phyloP scores from a whole-genome alignment of 2,888 invertebrate genomes.

The Drosophila sordidapex region DNA sequence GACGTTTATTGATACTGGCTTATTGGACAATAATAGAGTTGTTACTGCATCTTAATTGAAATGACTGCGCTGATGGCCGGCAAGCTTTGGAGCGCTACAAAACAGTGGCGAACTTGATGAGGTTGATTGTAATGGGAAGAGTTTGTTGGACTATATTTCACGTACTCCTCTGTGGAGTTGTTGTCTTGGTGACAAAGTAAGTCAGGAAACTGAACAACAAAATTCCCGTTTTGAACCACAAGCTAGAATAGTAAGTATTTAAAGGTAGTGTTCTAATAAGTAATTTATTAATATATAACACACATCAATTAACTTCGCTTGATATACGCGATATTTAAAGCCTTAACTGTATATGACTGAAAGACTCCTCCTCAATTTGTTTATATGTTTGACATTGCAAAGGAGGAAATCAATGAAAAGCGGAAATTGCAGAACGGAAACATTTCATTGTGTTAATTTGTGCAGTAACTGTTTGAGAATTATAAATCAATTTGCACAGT shows the following conservation, averaged over 20 bases:
- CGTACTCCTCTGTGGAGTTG: not conserved
- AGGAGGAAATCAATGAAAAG: not conserved
- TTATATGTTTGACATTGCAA: not conserved
- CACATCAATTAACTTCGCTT: not conserved
- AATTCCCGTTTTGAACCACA: not conserved
- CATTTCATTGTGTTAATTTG: not conserved
- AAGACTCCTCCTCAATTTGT: not conserved
- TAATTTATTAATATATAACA: not conserved
- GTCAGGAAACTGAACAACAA: not conserved
- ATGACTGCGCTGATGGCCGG: slow-evolving; percentile 15
- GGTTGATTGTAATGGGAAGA: not conserved
- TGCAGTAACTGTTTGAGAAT: not conserved
- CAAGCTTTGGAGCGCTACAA: not conserved
- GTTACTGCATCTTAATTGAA: slow-evolving; percentile 80
- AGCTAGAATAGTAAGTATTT: not conserved
- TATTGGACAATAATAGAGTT: slow-evolving; percentile 74
- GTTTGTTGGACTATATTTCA: not conserved
- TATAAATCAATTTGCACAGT: not conserved
- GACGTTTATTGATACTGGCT: slow-evolving; percentile 71
- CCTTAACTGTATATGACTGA: not conserved
- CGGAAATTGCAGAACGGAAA: not conserved
- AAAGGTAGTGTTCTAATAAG: not conserved
- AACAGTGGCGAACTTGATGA: not conserved
- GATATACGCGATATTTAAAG: not conserved
- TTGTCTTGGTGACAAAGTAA: not conserved